Conservation (phyloP, 2,888 invertebrate species). For the Diarsia rubi region DNA sequence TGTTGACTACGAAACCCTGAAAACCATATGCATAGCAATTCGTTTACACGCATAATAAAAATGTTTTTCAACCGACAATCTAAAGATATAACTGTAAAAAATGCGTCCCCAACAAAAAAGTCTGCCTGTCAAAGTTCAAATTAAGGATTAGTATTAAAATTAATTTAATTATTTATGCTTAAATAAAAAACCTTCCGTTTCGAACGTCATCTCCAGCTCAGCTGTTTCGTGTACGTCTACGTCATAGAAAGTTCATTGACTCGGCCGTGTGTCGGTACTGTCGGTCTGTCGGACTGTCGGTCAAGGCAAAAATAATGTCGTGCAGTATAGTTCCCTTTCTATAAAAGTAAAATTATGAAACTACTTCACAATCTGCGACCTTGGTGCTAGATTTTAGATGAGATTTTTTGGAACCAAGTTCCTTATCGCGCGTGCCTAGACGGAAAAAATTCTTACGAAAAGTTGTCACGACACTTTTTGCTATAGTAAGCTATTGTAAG, state of each 20-base stretch:
- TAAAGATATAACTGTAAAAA: neutral
- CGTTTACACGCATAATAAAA: neutral
- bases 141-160: neutral
- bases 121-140: neutral
- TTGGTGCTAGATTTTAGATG: slow-evolving; percentile 9
- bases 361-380: neutral
- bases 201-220: slow-evolving; percentile 24
- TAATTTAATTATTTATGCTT: neutral
- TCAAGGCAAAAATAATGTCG: slow-evolving; percentile 54
- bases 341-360: slow-evolving; percentile 11
- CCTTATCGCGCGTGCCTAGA: too few species aligned
- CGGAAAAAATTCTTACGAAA: too few species aligned
- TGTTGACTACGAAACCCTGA: too few species aligned
- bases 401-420: too few species aligned
- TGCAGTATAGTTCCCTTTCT: slow-evolving; percentile 21
- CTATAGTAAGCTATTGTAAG: too few species aligned
- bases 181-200: slow-evolving; percentile 1
- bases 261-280: slow-evolving; percentile 46
- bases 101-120: neutral
- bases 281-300: slow-evolving; percentile 60
- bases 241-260: slow-evolving; percentile 63
- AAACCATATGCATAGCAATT: neutral
- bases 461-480: too few species aligned
- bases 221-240: slow-evolving; percentile 39
- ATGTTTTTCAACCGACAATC: neutral